phyloP scores from a whole-genome alignment of 1,140 invertebrate species.

The Brachionus rotundiformis region DNA sequence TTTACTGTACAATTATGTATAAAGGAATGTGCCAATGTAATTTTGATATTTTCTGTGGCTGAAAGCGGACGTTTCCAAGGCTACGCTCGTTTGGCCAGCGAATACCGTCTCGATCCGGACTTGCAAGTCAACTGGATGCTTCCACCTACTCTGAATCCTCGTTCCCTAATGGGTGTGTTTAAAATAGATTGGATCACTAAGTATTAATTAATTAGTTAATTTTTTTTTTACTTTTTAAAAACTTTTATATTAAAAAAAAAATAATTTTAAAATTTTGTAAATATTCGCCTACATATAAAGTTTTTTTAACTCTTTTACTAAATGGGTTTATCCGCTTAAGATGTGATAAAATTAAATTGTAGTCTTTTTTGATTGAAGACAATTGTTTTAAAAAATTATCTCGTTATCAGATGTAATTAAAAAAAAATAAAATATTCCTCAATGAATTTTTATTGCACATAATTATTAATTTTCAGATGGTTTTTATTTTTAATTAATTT shows the following conservation, averaged over 20 bases:
- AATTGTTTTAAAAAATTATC: neutral
- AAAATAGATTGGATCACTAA: constrained; percentile 84
- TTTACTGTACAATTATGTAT: constrained; percentile 48
- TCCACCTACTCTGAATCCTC: constrained; percentile 86
- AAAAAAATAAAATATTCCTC: neutral
- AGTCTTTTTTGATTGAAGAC: neutral
- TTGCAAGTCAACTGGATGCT: constrained; percentile 82
- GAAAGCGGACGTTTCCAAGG: constrained; percentile 84
- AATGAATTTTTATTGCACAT: neutral
- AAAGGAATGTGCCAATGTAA: constrained; percentile 82
- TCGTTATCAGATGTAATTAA: neutral
- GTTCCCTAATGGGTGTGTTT: constrained; percentile 90
- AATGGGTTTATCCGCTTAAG: neutral
- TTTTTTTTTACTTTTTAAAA: neutral
- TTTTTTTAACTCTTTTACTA: neutral
- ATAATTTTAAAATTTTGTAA: constrained; percentile 43
- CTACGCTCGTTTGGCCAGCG: constrained; percentile 83
- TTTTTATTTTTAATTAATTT: neutral
- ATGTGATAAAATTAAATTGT: constrained; percentile 7
- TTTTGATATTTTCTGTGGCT: constrained; percentile 94
- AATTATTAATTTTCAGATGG: neutral
- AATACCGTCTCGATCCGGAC: constrained; percentile 83
- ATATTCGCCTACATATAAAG: constrained; percentile 4
- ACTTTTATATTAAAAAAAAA: neutral
- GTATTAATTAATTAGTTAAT: constrained; percentile 48